Evolutionary conservation across 2,888 invertebrate species (phyloP), one percentile per base, ranked within the genome.

Genomic region (Sinelater perroti): DNA sequence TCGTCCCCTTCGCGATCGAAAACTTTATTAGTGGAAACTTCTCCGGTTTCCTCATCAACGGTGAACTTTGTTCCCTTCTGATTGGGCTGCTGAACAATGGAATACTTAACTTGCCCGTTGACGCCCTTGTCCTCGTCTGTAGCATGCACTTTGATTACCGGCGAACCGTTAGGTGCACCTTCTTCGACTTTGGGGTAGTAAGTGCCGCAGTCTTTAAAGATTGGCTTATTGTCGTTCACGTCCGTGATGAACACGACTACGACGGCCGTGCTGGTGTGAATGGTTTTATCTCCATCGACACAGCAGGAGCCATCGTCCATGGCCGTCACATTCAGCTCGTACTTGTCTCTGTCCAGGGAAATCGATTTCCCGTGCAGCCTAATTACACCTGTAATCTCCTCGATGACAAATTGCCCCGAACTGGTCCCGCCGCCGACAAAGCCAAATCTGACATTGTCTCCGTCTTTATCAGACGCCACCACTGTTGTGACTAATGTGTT

Each of bases 291-390:
- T 2, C 93, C 94, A 64, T 93, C 91, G 8, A 89, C 90, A 75
- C 98, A 99, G 75, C 98, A 99, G 1, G 94, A 91, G 0, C 98
- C 98, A 75, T 99, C 98, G 75, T 99, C 99, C 82, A 93, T 87
- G 1, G 98, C 98, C 0, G 97, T 96, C 5, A 99, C 96, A 75
- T 97, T 98, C 55, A 99, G 79, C 75, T 95, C 95, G 75, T 97
- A 97, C 76, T 96, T 96, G 75, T 96, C 95, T 62, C 93, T 85
- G 74, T 95, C 95, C 64, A 96, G 79, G 0, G 91, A 87, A 65
- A 95, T 95, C 3, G 89, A 87, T 73, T 93, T 92, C 67, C 88
- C 90, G 72, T 93, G 93, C 49, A 96, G 80, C 60, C 95, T 88
- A 67, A 95, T 96, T 20, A 95, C 95, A 67, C 95, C 95, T 38